These are phyloP conservation scores for Platycnemis pennipes DNA, from an alignment of 2,888 invertebrate species.

Conservation along the genomic window DNA sequence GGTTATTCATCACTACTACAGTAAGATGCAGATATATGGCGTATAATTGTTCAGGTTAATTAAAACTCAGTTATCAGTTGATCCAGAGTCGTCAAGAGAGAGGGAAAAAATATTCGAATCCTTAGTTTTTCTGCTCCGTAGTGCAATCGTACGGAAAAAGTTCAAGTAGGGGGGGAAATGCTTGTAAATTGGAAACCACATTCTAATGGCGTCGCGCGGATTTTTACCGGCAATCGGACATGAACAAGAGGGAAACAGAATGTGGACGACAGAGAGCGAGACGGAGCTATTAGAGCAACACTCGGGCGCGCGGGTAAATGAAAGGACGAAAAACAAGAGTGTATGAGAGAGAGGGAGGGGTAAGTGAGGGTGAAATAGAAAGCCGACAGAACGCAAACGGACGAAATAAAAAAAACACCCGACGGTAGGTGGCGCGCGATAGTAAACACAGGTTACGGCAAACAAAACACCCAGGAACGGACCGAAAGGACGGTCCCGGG, in stretches of 20 bases:
- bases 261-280: neutral
- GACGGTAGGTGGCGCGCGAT: neutral
- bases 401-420: neutral
- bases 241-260: neutral
- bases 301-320: no score
- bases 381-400: neutral
- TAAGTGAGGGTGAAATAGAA: neutral
- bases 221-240: neutral
- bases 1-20: no score
- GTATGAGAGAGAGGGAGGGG: neutral
- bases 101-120: no score
- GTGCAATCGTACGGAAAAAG: no score
- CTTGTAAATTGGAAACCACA: neutral
- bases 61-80: no score
- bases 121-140: no score
- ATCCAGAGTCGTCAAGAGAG: no score
- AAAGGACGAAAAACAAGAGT: no score
- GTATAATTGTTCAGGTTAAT: no score
- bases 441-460: constrained; percentile 32
- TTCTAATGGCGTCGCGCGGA: neutral
- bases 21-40: no score
- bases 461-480: neutral
- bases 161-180: no score
- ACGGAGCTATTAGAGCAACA: no score
- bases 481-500: neutral